Base-by-base conservation (phyloP, 1,140 invertebrate species). In the Diorhabda sublineata region DNA sequence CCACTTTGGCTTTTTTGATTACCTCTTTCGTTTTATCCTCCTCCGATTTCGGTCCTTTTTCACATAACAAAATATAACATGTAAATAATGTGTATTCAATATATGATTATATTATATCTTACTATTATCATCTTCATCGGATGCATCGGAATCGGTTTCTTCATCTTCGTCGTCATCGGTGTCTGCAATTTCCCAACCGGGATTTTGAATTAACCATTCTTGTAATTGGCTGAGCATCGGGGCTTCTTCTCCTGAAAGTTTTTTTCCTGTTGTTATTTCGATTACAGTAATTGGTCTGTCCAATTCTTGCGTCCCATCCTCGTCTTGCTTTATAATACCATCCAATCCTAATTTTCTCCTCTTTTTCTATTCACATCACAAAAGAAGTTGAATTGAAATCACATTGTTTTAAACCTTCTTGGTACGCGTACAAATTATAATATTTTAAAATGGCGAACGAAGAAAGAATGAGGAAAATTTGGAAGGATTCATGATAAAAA, bases 171-270 rank as follows among this genome's bases (percentile, higher is more conserved):
- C 11, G 47, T 52, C 47, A 56, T 92, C 91, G 3, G 89, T 87
- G 26, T 92, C 87, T 5, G 89, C 85, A 72, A 91, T 87, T 83
- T 98, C 95, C 91, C 94, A 98, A 5, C 94, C 93, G 3, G 92
- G 93, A 84, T 95, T 92, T 58, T 86, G 81, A 74, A 92, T 90
- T 57, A 94, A 84, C 86, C 91, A 95, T 61, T 89, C 87, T 72
- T 95, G 92, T 42, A 99, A 81, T 77, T 98, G 92, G 74, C 91
- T 93, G 61, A 95, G 85, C 66, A 94, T 81, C 1, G 97, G 98
- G 26, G 96, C 96, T 60, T 98, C 94, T 63, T 96, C 93, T 2
- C 95, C 96, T 70, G 87, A 90, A 9, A 99, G 83, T 71, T 87
- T 89, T 73, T 90, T 88, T 57, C 94, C 96, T 26, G 95, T 96